A percentile compares a stretch with the other conserved stretches of the same genome.
These are phyloP conservation scores for Ischnura elegans DNA, from an alignment of 2,888 invertebrate genomes.

Conservation along the genomic window DNA sequence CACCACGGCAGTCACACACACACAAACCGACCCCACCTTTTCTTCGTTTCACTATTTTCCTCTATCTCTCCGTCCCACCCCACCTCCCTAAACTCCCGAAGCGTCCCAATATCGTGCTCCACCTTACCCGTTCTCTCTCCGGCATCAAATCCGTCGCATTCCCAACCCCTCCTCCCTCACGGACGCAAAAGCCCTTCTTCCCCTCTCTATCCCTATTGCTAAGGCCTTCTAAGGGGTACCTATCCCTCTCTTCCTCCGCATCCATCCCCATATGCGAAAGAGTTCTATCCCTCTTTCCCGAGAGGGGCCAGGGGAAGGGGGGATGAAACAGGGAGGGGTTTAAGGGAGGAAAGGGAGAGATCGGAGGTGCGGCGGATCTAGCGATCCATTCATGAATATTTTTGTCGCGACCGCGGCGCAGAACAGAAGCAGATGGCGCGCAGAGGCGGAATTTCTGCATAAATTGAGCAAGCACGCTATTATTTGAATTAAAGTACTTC, in stretches of 20 bases:
- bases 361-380: neutral
- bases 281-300: neutral
- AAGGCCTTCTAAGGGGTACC: neutral
- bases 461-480: neutral
- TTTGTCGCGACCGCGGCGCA: neutral
- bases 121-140: neutral
- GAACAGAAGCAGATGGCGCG: constrained; percentile 20
- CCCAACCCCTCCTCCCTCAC: neutral
- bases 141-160: neutral
- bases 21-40: constrained; percentile 75
- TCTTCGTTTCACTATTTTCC: constrained; percentile 72
- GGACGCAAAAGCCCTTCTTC: neutral
- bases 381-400: constrained; percentile 35
- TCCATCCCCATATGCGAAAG: constrained; percentile 8
- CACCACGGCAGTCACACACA: constrained; percentile 74
- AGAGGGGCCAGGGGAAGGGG: neutral
- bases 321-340: neutral
- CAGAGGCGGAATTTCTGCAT: constrained; percentile 13
- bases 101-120: neutral
- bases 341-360: neutral
- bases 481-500: constrained; percentile 13
- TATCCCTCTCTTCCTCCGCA: neutral
- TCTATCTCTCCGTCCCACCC: constrained; percentile 51
- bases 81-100: neutral
- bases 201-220: neutral